phyloP scores from a whole-genome alignment of 2,113 vertebrate species.

The Antidorcas marsupialis region DNA sequence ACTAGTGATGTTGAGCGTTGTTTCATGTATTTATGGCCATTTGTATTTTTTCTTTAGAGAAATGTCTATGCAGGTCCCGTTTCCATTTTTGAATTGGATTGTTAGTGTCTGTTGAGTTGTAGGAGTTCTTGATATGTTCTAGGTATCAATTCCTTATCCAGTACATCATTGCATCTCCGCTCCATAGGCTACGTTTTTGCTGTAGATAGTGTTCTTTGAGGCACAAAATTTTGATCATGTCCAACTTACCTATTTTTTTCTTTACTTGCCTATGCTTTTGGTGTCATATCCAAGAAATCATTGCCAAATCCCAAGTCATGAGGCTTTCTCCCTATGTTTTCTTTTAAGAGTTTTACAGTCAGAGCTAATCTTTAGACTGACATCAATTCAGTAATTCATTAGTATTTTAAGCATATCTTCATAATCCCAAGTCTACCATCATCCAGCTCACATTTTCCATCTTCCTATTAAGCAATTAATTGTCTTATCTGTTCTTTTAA shows the following conservation, averaged over 20 bases:
- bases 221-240: neutral
- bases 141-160: neutral
- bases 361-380: neutral
- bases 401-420: neutral
- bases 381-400: neutral
- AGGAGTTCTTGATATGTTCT: neutral
- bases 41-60: neutral
- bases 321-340: neutral
- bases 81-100: neutral
- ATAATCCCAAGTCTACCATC: neutral
- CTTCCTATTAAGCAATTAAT: neutral
- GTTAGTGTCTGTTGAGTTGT: neutral
- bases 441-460: neutral
- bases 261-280: neutral
- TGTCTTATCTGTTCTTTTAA: neutral
- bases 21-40: neutral
- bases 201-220: neutral
- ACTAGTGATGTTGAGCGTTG: neutral
- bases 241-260: neutral
- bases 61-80: neutral
- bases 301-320: neutral
- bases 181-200: neutral
- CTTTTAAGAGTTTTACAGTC: neutral
- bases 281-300: neutral
- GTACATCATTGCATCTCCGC: neutral